Base-by-base conservation (phyloP, 1,140 invertebrate genomes). In the Phortica variegata region DNA sequence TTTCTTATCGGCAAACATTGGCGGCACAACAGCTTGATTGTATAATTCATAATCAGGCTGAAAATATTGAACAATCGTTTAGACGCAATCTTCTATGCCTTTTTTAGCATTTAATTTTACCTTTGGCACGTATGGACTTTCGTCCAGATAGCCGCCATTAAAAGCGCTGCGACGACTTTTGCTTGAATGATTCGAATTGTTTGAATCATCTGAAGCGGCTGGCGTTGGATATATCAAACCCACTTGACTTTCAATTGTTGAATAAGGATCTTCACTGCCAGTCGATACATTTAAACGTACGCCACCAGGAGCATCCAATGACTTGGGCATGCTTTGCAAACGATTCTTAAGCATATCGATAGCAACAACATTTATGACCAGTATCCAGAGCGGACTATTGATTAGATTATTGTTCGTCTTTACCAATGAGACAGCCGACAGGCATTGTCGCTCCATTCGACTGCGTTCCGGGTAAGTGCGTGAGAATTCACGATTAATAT, bases 321-420 rank as follows among this genome's bases (percentile, higher is more conserved):
- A 61, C 36, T 74, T 74, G 44, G 71, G 72, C 36, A 74, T 20
- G 10, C 88, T 85, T 54, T 89, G 89, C 57, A 92, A 77, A 77
- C 89, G 90, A 44, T 88, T 89, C 79, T 95, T 95, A 61, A 96
- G 83, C 93, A 96, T 95, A 68, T 97, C 93, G 81, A 97, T 86
- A 54, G 93, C 93, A 47, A 97, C 93, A 10, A 97, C 89, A 75
- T 97, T 97, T 75, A 97, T 89, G 65, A 97, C 88, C 60, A 96
- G 85, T 45, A 96, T 89, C 94, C 93, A 97, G 45, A 94, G 89
- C 29, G 93, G 93, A 69, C 90, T 91, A 70, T 95, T 90, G 44
- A 95, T 82, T 33, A 94, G 79, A 60, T 95, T 90, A 7, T 78
- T 75, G 65, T 93, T 91, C 33, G 88, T 86, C 78, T 92, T 91